Percentiles rank a stretch among this genome's conserved stretches.
Conservation (phyloP, 1,140 invertebrate genomes). For the Ostrea denselamellosa region DNA sequence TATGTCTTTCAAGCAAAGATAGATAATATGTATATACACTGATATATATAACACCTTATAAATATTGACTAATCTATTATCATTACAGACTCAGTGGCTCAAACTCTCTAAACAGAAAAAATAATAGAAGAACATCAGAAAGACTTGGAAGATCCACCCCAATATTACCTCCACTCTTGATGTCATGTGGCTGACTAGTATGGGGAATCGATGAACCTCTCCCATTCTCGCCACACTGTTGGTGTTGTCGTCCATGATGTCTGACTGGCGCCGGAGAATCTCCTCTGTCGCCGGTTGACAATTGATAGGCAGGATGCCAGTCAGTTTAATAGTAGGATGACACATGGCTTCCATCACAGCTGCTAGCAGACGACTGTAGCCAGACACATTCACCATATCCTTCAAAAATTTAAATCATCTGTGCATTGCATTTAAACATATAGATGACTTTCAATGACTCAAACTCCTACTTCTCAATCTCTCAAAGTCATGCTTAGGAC, state of each 20-base stretch:
- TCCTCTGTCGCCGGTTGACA: constrained; percentile 79
- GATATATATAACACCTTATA: too few species aligned
- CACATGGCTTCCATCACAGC: constrained; percentile 90
- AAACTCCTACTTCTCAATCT: too few species aligned
- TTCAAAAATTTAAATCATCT: constrained; percentile 61
- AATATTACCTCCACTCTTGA: constrained; percentile 84
- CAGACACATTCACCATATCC: constrained; percentile 75
- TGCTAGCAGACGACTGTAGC: constrained; percentile 86
- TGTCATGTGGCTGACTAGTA: constrained; percentile 90
- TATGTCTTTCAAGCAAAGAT: too few species aligned
- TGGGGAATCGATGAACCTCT: constrained; percentile 87
- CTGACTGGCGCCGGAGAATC: constrained; percentile 72
- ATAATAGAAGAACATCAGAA: not conserved
- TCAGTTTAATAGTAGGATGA: constrained; percentile 87
- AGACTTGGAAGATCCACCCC: not conserved
- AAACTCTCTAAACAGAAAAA: too few species aligned
- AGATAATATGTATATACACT: too few species aligned
- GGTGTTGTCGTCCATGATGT: constrained; percentile 80
- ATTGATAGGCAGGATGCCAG: constrained; percentile 88
- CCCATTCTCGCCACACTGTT: constrained; percentile 78
- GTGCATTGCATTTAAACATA: not conserved
- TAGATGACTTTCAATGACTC: not conserved
- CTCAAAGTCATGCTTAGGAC: too few species aligned
- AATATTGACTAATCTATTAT: too few species aligned
- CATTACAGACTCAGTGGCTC: too few species aligned